Percentiles rank a stretch among this genome's conserved stretches.
Evolutionary conservation across 2,888 invertebrate species (phyloP).

Genomic region (Cephus rjabovi): DNA sequence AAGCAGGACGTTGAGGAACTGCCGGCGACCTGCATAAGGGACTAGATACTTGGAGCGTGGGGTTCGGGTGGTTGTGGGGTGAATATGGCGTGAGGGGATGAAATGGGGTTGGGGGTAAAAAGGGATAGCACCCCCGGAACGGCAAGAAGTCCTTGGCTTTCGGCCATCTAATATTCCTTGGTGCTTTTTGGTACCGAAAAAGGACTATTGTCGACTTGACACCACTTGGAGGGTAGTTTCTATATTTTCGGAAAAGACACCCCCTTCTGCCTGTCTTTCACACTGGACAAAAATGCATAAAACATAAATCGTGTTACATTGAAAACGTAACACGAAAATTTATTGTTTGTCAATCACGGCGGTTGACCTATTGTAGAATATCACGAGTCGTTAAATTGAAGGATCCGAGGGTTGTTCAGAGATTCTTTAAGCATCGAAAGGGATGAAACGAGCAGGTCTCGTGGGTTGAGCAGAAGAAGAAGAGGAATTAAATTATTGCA

Average conservation of each 20-base stretch:
- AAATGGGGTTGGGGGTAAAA: constrained; percentile 21
- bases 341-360: neutral
- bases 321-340: neutral
- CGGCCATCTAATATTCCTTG: constrained; percentile 50
- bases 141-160: constrained; percentile 51
- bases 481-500: constrained; percentile 30
- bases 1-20: neutral
- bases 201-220: constrained; percentile 36
- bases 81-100: constrained; percentile 10
- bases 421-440: neutral
- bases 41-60: neutral
- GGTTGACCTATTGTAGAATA: neutral
- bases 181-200: constrained; percentile 16
- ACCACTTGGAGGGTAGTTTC: constrained; percentile 30
- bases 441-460: neutral
- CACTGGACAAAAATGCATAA: neutral
- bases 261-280: neutral
- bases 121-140: constrained; percentile 27
- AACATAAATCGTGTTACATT: neutral
- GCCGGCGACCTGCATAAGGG: neutral
- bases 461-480: neutral
- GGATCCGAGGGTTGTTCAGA: neutral
- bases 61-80: neutral
- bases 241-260: neutral
- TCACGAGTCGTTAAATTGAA: neutral